Conservation (phyloP, 2,797 vertebrate species). For the Siniperca undulata region DNA sequence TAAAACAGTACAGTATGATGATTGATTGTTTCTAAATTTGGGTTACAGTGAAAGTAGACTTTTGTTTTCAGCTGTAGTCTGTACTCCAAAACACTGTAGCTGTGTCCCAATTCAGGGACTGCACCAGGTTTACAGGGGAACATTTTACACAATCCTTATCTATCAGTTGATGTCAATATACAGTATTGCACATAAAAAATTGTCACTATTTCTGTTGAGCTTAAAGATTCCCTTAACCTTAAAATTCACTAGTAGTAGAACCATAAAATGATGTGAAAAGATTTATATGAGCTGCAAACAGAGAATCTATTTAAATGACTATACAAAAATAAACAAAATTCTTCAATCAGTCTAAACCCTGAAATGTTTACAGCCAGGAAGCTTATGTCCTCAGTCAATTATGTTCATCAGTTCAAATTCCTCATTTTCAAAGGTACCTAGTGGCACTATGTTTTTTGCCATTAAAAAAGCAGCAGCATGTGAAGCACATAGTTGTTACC, state of each 20-base stretch:
- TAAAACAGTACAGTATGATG: constrained; percentile 32
- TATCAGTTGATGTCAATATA: background rate
- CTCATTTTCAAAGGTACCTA: background rate
- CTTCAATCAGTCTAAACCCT: too few relatives aligned
- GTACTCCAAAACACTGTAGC: constrained; percentile 23
- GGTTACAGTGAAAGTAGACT: constrained; percentile 40
- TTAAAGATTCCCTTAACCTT: background rate
- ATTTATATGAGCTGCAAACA: background rate
- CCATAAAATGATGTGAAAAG: background rate
- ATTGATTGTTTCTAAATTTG: constrained; percentile 62
- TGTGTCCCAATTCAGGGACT: constrained; percentile 38
- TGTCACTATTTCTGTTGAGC: background rate
- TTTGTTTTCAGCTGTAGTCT: constrained; percentile 32
- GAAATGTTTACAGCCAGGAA: background rate
- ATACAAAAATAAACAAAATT: background rate
- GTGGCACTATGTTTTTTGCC: background rate
- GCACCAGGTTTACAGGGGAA: constrained; percentile 2
- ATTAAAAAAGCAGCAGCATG: background rate
- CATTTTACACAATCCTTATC: background rate
- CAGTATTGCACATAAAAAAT: background rate
- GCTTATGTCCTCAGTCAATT: background rate
- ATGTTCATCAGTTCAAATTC: background rate
- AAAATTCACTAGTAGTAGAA: background rate
- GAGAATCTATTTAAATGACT: background rate
- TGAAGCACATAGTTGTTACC: background rate